Conservation (phyloP, 2,888 invertebrate genomes). For the Diploptera punctata region DNA sequence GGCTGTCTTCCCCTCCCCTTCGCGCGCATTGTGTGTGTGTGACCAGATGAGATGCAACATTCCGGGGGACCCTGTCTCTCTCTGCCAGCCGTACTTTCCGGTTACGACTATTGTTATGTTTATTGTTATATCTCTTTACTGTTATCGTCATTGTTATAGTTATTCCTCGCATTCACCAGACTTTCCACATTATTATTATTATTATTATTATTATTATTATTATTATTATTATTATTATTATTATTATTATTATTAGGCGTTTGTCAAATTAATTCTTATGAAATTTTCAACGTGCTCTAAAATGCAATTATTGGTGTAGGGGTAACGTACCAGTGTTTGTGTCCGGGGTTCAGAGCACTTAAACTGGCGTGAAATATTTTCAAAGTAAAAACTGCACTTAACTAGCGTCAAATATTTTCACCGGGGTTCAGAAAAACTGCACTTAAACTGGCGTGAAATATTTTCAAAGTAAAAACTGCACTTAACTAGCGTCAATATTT, state of each 20-base stretch:
- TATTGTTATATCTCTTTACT: slow-evolving; percentile 42
- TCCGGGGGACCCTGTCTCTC: slow-evolving; percentile 11
- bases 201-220: slow-evolving; percentile 39
- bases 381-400: too few relatives aligned
- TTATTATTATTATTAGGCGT: slow-evolving; percentile 36
- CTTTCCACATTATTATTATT: slow-evolving; percentile 28
- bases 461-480: too few relatives aligned
- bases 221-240: slow-evolving; percentile 36
- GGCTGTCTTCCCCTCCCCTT: neutral
- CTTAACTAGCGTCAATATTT: too few relatives aligned
- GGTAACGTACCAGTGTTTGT: too few relatives aligned
- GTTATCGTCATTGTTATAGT: slow-evolving; percentile 44
- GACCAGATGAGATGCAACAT: slow-evolving; percentile 25
- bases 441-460: too few relatives aligned
- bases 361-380: too few relatives aligned
- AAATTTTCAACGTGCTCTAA: too few relatives aligned
- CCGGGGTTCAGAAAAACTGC: too few relatives aligned
- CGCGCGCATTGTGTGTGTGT: neutral
- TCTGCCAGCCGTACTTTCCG: slow-evolving; percentile 34
- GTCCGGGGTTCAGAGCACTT: too few relatives aligned
- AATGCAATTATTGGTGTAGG: too few relatives aligned
- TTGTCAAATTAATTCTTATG: too few relatives aligned
- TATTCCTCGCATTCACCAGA: slow-evolving; percentile 32
- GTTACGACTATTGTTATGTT: slow-evolving; percentile 44
- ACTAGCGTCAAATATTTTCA: too few relatives aligned